Base-by-base conservation (phyloP, 2,797 vertebrate genomes). In the Atherinosoma microstoma region DNA sequence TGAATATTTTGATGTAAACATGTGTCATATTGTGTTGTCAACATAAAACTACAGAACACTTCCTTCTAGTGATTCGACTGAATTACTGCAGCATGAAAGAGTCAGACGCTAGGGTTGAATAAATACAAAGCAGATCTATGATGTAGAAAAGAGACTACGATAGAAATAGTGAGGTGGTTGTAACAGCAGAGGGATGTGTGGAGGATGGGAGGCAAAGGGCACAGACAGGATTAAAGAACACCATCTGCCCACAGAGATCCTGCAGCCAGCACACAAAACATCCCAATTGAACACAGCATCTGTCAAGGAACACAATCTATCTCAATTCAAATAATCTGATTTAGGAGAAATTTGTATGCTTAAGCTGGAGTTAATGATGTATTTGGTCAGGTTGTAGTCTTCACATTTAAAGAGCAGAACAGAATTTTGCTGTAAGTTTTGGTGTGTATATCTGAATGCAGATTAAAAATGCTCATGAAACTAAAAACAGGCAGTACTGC, bases 181-280 rank as follows among this genome's bases (percentile, higher is more conserved):
- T 58, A 51, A 63, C 4, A 36, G 51, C 22, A 16, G 70, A 57
- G 34, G 27, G 36, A 62, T 16, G 16, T 36, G 64, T 59, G 42
- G 70, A 64, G 75, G 79, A 68, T 60, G 81, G 70, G 65, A 77
- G 62, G 54, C 20, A 61, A 63, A 90, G 83, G 69, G 16, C 80
- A 60, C 78, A 92, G 90, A 92, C 88, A 64, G 91, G 91, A 92
- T 92, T 94, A 94, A 91, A 93, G 73, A 76, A 81, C 72, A 79
- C 92, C 91, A 94, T 93, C 93, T 94, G 92, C 91, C 83, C 80
- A 47, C 78, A 36, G 34, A 68, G 67, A 78, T 67, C 72, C 62
- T 57, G 64, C 75, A 82, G 76, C 66, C 79, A 66, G 54, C 53
- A 84, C 73, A 85, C 64, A 76, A 83, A 87, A 82, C 75, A 89